Evolutionary conservation across 2,888 invertebrate species (phyloP).

Genomic region (Sipunculus nudus): DNA sequence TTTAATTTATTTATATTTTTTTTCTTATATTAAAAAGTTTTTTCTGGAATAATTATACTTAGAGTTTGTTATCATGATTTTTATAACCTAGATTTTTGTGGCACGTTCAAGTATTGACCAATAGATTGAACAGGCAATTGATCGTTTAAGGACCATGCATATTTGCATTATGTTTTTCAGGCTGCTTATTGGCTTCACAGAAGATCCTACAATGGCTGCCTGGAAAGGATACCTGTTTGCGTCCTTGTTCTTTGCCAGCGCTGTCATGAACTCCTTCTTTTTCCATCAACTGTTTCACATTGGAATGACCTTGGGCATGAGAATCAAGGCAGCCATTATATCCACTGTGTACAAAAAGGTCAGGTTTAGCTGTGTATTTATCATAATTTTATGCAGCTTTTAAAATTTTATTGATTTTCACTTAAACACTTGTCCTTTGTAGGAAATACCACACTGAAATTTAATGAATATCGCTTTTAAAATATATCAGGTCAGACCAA

Average conservation of each 20-base stretch:
- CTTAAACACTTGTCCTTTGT: too few species aligned
- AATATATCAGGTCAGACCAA: too few species aligned
- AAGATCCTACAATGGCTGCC: constrained; percentile 63
- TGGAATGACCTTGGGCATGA: constrained; percentile 52
- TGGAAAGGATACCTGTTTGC: constrained; percentile 93
- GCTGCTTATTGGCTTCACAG: constrained; percentile 54
- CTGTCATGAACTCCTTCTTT: constrained; percentile 39
- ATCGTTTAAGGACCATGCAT: too few species aligned
- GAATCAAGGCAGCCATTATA: constrained; percentile 54
- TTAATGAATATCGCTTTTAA: too few species aligned
- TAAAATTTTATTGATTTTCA: neutral
- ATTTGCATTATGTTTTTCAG: constrained; percentile 46
- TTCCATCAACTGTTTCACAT: constrained; percentile 49
- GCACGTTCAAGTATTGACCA: too few species aligned
- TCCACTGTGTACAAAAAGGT: constrained; percentile 62
- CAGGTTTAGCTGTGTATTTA: neutral
- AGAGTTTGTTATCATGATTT: too few species aligned
- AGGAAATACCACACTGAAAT: too few species aligned
- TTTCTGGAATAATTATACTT: too few species aligned
- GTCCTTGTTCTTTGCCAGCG: constrained; percentile 43
- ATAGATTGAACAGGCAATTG: too few species aligned
- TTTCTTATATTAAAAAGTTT: too few species aligned
- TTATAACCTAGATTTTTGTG: too few species aligned
- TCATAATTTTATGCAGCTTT: neutral
- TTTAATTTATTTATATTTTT: too few species aligned